Base-by-base conservation (phyloP, 2,888 invertebrate genomes). In the Cistogaster globosa region DNA sequence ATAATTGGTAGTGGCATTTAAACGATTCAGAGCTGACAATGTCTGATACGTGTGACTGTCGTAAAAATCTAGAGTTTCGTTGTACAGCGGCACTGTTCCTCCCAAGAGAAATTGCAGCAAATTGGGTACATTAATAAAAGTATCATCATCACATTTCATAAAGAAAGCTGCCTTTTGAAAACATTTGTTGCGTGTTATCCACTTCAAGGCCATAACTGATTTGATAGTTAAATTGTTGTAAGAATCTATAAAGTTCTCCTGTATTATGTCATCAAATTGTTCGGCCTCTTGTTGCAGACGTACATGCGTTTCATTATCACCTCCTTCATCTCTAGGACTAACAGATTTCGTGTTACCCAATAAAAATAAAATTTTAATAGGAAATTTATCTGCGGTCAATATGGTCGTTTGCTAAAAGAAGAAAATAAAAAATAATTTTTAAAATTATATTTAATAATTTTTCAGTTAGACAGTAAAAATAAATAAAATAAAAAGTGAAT, bases 201-300 rank as follows among this genome's bases (percentile, higher is more conserved):
- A 96, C 90, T 97, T 97, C 79, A 97, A 91, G 94, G 97, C 95
- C 95, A 97, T 95, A 14, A 97, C 95, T 62, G 97, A 96, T 91
- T 97, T 97, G 36, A 97, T 90, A 0, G 97, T 97, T 87, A 97
- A 93, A 94, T 97, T 97, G 91, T 97, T 96, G 90, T 97, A 97
- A 0, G 96, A 95, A 91, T 97, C 97, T 53, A 95, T 91, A 90
- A 97, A 97, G 58, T 94, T 95, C 90, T 97, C 97, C 92, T 97
- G 97, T 71, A 97, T 95, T 14, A 97, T 94, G 91, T 97, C 97
- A 22, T 95, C 95, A 89, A 95, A 95, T 72, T 93, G 93, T 2
- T 94, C 93, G 26, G 94, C 94, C 90, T 97, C 97, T 57, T 94
- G 94, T 60, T 94, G 93, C 36, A 97, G 94, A 78, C 94, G 93